A percentile compares a stretch with the other conserved stretches of the same genome.
Conservation (phyloP, 2,888 invertebrate genomes). For the Melinopterus prodromus region DNA sequence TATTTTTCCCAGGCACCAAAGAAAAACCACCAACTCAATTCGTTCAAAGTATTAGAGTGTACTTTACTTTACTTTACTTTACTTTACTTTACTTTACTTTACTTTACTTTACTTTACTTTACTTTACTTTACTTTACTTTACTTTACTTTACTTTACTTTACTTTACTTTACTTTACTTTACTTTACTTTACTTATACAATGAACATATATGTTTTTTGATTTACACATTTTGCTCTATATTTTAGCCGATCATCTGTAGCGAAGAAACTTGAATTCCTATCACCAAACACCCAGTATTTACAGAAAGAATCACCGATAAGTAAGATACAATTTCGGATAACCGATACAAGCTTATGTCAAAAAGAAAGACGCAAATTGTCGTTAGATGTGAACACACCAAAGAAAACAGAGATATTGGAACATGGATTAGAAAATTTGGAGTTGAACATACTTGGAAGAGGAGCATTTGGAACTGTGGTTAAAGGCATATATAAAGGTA, state of each 20-base stretch:
- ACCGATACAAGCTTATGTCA: constrained; percentile 27
- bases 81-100: too few relatives aligned
- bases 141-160: too few relatives aligned
- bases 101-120: too few relatives aligned
- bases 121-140: too few relatives aligned
- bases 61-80: too few relatives aligned
- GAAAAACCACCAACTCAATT: too few relatives aligned
- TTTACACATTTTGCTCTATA: too few relatives aligned
- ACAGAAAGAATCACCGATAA: constrained; percentile 23
- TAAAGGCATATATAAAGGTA: constrained; percentile 53
- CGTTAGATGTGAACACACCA: constrained; percentile 47
- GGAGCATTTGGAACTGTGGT: constrained; percentile 58
- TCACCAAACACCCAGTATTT: neutral
- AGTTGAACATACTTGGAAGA: constrained; percentile 52
- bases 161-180: too few relatives aligned
- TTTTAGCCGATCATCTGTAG: neutral
- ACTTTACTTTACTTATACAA: too few relatives aligned
- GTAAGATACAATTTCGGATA: constrained; percentile 35
- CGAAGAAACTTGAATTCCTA: constrained; percentile 11
- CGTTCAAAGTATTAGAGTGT: too few relatives aligned
- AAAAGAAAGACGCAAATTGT: constrained; percentile 23
- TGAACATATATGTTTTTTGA: too few relatives aligned
- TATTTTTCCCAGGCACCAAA: too few relatives aligned
- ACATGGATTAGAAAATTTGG: constrained; percentile 47
- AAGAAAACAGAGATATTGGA: constrained; percentile 50